Percentiles rank a stretch among this genome's conserved stretches.
These are phyloP conservation scores for Seriola quinqueradiata DNA, from an alignment of 2,113 vertebrate species.

Conservation along the genomic window DNA sequence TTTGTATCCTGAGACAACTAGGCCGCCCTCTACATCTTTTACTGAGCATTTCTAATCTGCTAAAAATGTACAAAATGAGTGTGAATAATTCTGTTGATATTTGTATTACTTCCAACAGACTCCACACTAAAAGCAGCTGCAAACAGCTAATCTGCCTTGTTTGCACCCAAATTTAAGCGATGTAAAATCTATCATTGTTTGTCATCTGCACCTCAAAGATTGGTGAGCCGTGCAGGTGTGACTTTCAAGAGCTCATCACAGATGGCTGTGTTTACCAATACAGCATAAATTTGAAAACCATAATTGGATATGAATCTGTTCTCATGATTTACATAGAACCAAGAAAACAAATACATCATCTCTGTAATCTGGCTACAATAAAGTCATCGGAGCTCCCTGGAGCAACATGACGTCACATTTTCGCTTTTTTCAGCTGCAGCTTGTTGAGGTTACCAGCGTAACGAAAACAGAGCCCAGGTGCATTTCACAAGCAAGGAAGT, in stretches of 20 bases:
- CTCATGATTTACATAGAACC: slow-evolving; percentile 2
- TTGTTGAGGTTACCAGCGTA: slow-evolving; percentile 76
- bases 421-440: slow-evolving; percentile 50
- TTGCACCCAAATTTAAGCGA: background rate
- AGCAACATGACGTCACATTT: slow-evolving; percentile 43
- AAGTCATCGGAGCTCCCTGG: slow-evolving; percentile 2
- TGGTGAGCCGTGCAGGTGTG: slow-evolving; percentile 6
- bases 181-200: background rate
- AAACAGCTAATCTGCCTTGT: background rate
- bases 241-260: background rate
- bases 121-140: background rate
- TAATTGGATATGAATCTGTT: slow-evolving; percentile 14
- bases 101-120: background rate
- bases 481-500: slow-evolving; percentile 77
- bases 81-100: background rate
- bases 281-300: background rate
- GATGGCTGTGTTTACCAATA: slow-evolving; percentile 1
- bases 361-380: slow-evolving; percentile 25
- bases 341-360: slow-evolving; percentile 25
- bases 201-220: background rate
- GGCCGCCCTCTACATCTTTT: background rate
- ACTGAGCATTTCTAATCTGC: background rate
- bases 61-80: background rate
- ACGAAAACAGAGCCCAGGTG: slow-evolving; percentile 81
- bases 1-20: background rate